phyloP scores from a whole-genome alignment of 2,113 vertebrate species.

The Vulpes vulpes region DNA sequence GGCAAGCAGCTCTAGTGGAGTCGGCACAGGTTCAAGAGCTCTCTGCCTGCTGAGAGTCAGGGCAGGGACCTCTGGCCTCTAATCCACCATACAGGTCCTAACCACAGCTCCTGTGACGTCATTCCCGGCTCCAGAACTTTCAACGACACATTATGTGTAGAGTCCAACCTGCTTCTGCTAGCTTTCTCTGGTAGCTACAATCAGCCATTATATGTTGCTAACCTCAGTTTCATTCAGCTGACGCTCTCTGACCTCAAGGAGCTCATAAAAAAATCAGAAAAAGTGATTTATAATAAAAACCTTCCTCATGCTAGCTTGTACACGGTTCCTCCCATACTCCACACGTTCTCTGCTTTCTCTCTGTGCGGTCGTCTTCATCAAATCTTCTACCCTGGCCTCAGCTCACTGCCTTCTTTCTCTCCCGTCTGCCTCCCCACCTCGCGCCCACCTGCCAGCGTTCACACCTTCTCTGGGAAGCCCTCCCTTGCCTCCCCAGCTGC shows the following conservation, averaged over 20 bases:
- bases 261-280: background rate
- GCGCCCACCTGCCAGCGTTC: too few species aligned
- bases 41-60: background rate
- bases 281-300: background rate
- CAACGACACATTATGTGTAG: background rate
- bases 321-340: background rate
- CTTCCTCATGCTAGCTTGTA: background rate
- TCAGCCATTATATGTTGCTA: accelerated
- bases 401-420: background rate
- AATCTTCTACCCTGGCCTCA: background rate
- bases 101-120: background rate
- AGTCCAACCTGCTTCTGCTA: background rate
- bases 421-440: accelerated
- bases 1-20: accelerated
- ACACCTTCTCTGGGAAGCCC: background rate
- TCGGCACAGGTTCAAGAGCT: accelerated
- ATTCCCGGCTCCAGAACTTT: background rate
- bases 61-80: background rate
- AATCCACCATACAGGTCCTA: background rate
- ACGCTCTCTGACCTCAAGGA: background rate
- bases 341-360: accelerated
- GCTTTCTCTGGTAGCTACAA: background rate
- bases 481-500: accelerated
- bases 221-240: background rate
- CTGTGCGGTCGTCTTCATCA: accelerated